Evolutionary conservation across 1,140 invertebrate species (phyloP), one percentile per base, ranked within the genome.

Genomic region (Eulimnadia texana): DNA sequence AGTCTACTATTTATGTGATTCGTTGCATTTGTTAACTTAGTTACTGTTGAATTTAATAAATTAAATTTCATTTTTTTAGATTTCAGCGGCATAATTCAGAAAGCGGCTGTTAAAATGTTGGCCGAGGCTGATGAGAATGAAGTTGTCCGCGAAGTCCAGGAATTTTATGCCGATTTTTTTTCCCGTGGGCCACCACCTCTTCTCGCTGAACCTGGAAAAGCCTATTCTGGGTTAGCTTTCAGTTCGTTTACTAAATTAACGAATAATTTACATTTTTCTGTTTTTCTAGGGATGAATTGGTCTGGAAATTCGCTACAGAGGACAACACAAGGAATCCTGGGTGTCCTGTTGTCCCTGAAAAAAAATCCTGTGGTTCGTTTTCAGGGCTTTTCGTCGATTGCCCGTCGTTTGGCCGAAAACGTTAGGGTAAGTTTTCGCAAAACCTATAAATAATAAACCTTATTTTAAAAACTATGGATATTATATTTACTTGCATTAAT

Each of bases 51-150:
- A 29, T n/a, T 1, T 24, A 63, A 53, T 50, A 50, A 3, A 61
- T 65, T 64, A 20, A 63, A 24, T 61, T 27, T 27, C 64, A 66
- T 58, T 65, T 79, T 69, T 74, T 49, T 65, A 93, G 90, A 98
- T 82, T 98, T 98, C 73, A 97, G 92, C 70, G 98, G 99, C 72
- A 93, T 96, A 19, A 90, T 99, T 67, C 88, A 93, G 56, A 96
- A 96, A 75, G 88, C 91, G 27, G 94, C 98, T 73, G 85, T 99
- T 11, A 99, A 99, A 76, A 80, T 84, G 19, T 71, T 99, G 62
- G 96, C 95, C 0, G 95, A 99, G 76, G 90, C 87, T 68, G 96
- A 99, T 77, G 94, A 98, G 71, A 88, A 95, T 72, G 95, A 99
- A 80, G 85, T 91, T 22, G 93, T 99, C 6, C 77, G 90, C 66